Conservation (phyloP, 2,113 vertebrate genomes). For the Lophotis ruficrista region DNA sequence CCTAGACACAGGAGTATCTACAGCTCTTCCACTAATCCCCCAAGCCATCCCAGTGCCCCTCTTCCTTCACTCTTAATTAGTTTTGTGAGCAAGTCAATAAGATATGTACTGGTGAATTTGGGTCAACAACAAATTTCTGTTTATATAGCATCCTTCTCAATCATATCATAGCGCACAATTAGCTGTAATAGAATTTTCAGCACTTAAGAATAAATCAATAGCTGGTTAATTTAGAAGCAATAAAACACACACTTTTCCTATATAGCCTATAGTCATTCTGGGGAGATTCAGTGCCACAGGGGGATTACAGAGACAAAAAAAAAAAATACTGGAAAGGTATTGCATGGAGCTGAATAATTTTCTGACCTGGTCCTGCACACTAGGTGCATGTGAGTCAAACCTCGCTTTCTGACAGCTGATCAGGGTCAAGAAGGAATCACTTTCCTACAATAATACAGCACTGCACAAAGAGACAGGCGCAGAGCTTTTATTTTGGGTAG, state of each 20-base stretch:
- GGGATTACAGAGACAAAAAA: not conserved
- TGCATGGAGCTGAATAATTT: not conserved
- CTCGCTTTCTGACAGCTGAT: not conserved
- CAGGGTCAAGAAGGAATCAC: not conserved
- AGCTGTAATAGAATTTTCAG: conserved; percentile 31
- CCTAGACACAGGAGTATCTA: not conserved
- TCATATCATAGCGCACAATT: conserved; percentile 3
- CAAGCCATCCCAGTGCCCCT: not conserved
- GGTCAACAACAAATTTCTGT: not conserved
- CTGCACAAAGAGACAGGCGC: not conserved
- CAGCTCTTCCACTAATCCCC: not conserved
- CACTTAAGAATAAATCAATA: conserved; percentile 47
- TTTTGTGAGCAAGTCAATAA: not conserved
- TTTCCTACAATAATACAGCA: not conserved
- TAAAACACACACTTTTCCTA: not conserved
- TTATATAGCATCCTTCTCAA: not conserved
- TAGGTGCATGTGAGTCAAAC: not conserved
- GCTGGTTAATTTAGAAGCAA: conserved; percentile 8
- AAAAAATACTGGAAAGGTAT: not conserved
- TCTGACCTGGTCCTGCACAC: not conserved
- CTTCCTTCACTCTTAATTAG: not conserved
- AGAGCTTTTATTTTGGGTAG: not conserved
- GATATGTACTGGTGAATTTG: not conserved
- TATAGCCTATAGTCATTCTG: not conserved
- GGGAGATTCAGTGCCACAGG: not conserved